Evolutionary conservation across 2,888 invertebrate species (phyloP).

Genomic region (Athalia circularis): DNA sequence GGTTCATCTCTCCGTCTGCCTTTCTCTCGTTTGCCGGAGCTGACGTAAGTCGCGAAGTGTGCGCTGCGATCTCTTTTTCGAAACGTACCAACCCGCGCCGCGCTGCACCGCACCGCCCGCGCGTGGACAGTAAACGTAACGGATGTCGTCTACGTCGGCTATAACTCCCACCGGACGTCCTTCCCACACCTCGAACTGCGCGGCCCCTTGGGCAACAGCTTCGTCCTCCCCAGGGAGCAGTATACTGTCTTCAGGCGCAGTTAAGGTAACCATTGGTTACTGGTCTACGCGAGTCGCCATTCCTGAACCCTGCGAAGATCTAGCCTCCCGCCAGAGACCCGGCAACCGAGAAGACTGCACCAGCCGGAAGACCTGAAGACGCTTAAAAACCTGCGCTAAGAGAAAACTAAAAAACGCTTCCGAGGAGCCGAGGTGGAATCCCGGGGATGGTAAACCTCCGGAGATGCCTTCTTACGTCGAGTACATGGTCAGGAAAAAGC

Average conservation of each 20-base stretch:
- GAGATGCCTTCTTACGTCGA: background rate
- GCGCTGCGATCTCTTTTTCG: slow-evolving; percentile 25
- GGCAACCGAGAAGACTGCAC: background rate
- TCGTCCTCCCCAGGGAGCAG: slow-evolving; percentile 41
- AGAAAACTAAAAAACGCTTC: too few relatives aligned
- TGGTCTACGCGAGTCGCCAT: slow-evolving; percentile 37
- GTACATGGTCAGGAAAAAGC: background rate
- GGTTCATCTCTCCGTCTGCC: background rate
- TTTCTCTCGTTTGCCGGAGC: background rate
- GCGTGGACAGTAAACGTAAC: slow-evolving; percentile 60
- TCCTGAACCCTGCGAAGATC: slow-evolving; percentile 31
- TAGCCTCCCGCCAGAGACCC: slow-evolving; percentile 6
- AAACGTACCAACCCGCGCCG: background rate
- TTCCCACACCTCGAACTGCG: slow-evolving; percentile 60
- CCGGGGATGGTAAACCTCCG: background rate
- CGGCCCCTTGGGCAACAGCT: slow-evolving; percentile 42
- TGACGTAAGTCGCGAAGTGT: background rate
- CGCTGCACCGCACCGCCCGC: background rate
- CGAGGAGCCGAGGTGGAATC: too few relatives aligned
- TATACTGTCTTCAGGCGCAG: slow-evolving; percentile 43
- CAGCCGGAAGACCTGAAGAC: background rate
- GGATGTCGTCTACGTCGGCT: slow-evolving; percentile 62
- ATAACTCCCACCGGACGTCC: slow-evolving; percentile 65
- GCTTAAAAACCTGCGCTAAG: background rate
- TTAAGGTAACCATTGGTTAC: slow-evolving; percentile 45